phyloP scores from a whole-genome alignment of 2,797 vertebrate genomes.

The Argentina silus region DNA sequence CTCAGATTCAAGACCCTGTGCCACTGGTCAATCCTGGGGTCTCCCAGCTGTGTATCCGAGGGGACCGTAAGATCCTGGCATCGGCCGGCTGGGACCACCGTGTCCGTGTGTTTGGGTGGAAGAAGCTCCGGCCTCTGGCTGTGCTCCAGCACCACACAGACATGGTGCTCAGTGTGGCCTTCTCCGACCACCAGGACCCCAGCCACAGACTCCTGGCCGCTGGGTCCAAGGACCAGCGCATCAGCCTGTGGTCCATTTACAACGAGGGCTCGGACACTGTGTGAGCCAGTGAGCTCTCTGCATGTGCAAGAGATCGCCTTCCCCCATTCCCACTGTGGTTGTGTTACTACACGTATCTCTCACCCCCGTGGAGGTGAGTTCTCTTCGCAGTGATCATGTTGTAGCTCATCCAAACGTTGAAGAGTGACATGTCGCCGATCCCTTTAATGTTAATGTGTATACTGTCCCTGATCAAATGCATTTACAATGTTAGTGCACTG shows the following conservation, averaged over 20 bases:
- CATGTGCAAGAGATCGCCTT: background rate
- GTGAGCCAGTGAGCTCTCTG: slow-evolving; percentile 39
- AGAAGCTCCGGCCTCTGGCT: slow-evolving; percentile 88
- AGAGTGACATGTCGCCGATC: no score
- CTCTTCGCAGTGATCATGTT: no score
- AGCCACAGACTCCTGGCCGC: slow-evolving; percentile 84
- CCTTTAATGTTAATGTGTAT: no score
- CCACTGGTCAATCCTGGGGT: slow-evolving; percentile 88
- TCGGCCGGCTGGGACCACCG: slow-evolving; percentile 93
- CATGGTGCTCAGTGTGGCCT: slow-evolving; percentile 84
- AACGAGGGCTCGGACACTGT: slow-evolving; percentile 50
- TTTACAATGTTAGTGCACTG: no score
- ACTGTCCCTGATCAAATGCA: no score
- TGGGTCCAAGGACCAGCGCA: slow-evolving; percentile 90
- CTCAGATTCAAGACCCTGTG: slow-evolving; percentile 79
- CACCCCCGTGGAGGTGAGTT: background rate
- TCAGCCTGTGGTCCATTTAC: slow-evolving; percentile 94
- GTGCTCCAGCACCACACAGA: slow-evolving; percentile 90
- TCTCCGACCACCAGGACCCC: slow-evolving; percentile 80
- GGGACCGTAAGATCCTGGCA: slow-evolving; percentile 86
- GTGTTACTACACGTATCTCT: background rate
- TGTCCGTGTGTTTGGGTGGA: slow-evolving; percentile 90
- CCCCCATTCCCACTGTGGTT: background rate
- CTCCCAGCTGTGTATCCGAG: slow-evolving; percentile 84
- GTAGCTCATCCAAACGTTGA: no score